Conservation (phyloP, 2,888 invertebrate species). For the Stratiomys singularior region DNA sequence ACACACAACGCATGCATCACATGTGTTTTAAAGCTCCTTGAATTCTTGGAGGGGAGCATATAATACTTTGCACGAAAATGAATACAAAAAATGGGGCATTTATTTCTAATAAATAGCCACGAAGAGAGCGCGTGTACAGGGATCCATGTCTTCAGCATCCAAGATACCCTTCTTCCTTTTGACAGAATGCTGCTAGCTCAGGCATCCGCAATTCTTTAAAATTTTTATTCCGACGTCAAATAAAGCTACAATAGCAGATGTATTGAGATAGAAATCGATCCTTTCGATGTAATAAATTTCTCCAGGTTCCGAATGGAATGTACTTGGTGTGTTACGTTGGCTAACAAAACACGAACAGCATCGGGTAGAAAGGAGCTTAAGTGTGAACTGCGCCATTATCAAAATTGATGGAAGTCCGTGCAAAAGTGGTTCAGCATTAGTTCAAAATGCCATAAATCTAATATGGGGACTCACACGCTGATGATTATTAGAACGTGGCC, state of each 20-base stretch:
- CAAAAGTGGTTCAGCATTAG: conserved; percentile 14
- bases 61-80: too few species aligned
- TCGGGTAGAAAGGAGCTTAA: background rate
- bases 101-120: too few species aligned
- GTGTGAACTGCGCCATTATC: conserved; percentile 29
- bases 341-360: conserved; percentile 10
- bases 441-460: conserved; percentile 36
- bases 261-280: conserved; percentile 32
- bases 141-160: too few species aligned
- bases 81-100: too few species aligned
- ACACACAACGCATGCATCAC: too few species aligned
- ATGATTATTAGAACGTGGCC: conserved; percentile 36
- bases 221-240: conserved; percentile 18
- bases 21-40: too few species aligned
- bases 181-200: background rate
- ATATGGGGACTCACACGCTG: conserved; percentile 20
- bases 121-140: too few species aligned
- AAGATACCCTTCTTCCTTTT: background rate
- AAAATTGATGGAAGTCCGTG: conserved; percentile 36
- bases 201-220: conserved; percentile 14
- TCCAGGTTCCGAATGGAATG: background rate
- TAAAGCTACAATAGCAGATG: conserved; percentile 26
- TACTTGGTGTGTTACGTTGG: background rate
- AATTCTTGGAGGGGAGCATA: too few species aligned
- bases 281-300: conserved; percentile 27